Base-by-base conservation (phyloP, 2,113 vertebrate genomes). In the Corvus moneduloides region DNA sequence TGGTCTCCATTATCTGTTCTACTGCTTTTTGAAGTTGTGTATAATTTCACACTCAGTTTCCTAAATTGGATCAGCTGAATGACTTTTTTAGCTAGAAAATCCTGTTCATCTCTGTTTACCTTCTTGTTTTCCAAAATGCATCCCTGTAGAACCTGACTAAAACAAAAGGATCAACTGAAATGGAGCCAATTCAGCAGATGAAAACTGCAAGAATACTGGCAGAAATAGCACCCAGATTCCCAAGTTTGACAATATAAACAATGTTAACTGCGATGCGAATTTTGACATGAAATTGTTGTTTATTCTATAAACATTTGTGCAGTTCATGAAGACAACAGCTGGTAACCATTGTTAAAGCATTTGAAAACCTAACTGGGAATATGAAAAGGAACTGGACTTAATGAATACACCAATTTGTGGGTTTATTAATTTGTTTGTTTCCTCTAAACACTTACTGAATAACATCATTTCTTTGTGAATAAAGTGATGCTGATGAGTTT, bases 131-230 rank as follows among this genome's bases (percentile, higher is more conserved):
- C 61, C 71, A 92, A 93, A 94, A 72, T 72, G 27, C 48, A 83
- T 13, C 14, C 39, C 27, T 1, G 1, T 49, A 91, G 52, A 93
- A 89, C 11, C 39, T 75, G 44, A 67, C 66, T 87, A 56, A 89
- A 89, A 84, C 84, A 93, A 94, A 94, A 64, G 6, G 32, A 90
- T 91, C 84, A 89, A n/a, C 35, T 87, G 86, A 84, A 92, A 80
- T 27, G 8, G 15, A 86, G 46, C 84, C 92, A 97, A 55, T 27
- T 73, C 30, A 66, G 33, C 86, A 94, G 81, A 79, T 82, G 74
- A 89, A 93, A 93, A 91, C 55, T 92, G 37, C 41, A 91, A 87
- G 73, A 62, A 39, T 51, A 30, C 33, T 93, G 88, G 49, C 88
- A 93, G 54, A 95, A 93, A 80, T 58, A 30, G 18, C 26, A 86